These are phyloP conservation scores for Guaruba guarouba DNA, from an alignment of 2,113 vertebrate species.

Conservation along the genomic window DNA sequence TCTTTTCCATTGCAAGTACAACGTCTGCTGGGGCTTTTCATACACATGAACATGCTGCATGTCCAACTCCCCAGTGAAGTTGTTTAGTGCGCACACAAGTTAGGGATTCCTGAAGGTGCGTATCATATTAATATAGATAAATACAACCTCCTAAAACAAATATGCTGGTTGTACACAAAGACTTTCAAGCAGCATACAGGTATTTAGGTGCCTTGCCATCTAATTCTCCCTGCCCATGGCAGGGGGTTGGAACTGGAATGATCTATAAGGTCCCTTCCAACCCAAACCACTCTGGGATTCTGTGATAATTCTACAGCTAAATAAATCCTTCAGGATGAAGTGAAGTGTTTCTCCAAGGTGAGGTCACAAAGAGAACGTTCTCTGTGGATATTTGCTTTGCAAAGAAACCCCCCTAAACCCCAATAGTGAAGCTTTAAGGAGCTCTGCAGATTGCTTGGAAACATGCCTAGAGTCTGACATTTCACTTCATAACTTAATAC, in stretches of 20 bases:
- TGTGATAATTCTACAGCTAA: neutral
- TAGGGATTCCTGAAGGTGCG: neutral
- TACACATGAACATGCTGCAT: neutral
- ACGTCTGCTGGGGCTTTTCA: rapidly evolving
- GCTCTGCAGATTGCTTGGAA: neutral
- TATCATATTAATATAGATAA: neutral
- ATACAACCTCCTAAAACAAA: neutral
- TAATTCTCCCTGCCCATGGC: neutral
- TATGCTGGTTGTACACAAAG: neutral
- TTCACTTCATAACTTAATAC: neutral
- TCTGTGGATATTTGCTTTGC: neutral
- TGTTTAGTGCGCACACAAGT: neutral
- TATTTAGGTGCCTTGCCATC: neutral
- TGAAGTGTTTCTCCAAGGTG: neutral
- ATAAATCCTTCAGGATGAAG: neutral
- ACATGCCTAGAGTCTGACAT: neutral
- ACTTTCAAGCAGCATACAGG: rapidly evolving
- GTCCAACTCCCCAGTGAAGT: neutral
- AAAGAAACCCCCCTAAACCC: neutral
- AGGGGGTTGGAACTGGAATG: neutral
- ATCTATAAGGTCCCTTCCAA: neutral
- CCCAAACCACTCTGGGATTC: neutral
- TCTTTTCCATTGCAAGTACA: rapidly evolving
- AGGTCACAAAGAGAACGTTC: neutral
- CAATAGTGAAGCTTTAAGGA: neutral